Base-by-base conservation (phyloP, 2,113 vertebrate genomes). In the Perca fluviatilis region DNA sequence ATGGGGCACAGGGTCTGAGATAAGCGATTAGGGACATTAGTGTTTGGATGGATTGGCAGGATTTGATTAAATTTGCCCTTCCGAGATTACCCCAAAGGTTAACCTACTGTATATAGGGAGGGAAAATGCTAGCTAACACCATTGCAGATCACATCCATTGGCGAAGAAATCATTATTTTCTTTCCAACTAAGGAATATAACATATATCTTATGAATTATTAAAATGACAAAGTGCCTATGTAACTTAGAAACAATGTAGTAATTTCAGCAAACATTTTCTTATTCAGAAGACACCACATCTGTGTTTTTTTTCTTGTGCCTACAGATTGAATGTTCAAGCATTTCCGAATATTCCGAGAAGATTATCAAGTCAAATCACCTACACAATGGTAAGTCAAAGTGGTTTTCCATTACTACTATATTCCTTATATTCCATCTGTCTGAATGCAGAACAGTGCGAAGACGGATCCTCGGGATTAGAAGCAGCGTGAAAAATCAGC, bases 291-390 rank as follows among this genome's bases (percentile, higher is more conserved):
- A 63, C 53, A 57, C 16, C 12, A 21, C 3, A 18, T 71, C n/a
- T 67, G 14, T 64, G 27, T 7, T 23, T 77, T 78, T 91, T 53
- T 71, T 19, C 61, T 81, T 87, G 51, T 89, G 47, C 58, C 64
- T 14, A n/a, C 94, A 99, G 98, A 99, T 99, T 25, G 98, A 99
- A 94, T 99, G 98, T 84, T 99, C 98, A 88, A 99, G 98, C 82
- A 99, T 99, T 95, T 98, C 98, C 15, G 98, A 99, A 90, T 99
- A 99, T 92, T 99, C 98, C 1, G 97, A 99, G 96, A 99, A 98
- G 96, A 99, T 99, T 74, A 97, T 99, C 94, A 99, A 99, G 92
- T 97, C 98, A 3, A 99, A 99, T 89, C 97, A 99, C 88, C 92
- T 99, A 92, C 97, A 99, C 92, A 97, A 96, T 71, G 97, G 98